Evolutionary conservation across 2,113 vertebrate species (phyloP), one percentile per base, ranked within the genome.

Genomic region (Alosa alosa): DNA sequence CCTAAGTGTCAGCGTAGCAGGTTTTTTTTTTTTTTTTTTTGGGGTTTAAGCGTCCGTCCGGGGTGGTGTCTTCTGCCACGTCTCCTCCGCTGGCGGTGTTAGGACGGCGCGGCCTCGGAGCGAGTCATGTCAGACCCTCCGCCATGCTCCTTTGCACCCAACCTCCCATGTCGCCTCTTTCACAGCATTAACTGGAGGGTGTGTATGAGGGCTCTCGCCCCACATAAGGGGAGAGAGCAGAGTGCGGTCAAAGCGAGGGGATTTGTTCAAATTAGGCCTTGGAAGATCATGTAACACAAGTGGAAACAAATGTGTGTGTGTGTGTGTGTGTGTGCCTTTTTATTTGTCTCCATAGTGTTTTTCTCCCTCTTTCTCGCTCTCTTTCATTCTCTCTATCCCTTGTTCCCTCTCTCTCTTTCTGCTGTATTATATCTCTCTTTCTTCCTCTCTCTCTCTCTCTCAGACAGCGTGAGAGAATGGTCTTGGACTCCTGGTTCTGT

Each of bases 221-320:
- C 64, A 72, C 31, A 72, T 4, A 89, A 91, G 93, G 87, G 84
- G 86, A 92, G 91, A 93, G 93, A 93, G 92, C 89, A 91, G 91
- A 92, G 90, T 95, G 94, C 11, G 93, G 94, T 94, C 83, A 82
- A 82, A 90, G 91, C 72, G 31, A 87, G 90, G 84, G 93, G 94
- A 95, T 95, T 95, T 95, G 94, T 95, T 93, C 94, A 95, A 95
- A 95, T 95, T 93, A 95, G 93, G 90, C 91, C 91, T 94, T 92
- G 91, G 92, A 93, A 95, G 93, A 95, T 96, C 93, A 91, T 91
- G 92, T 94, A 93, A 93, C 93, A 91, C 93, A 94, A 95, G 93
- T 94, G 93, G 94, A 96, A 95, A 94, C 94, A 95, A 95, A 95
- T 95, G 93, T 94, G 92, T 86, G 91, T 15, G n/a, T 10, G 60